These are phyloP conservation scores for Murina feae DNA, from an alignment of 2,113 vertebrate genomes.

Conservation along the genomic window DNA sequence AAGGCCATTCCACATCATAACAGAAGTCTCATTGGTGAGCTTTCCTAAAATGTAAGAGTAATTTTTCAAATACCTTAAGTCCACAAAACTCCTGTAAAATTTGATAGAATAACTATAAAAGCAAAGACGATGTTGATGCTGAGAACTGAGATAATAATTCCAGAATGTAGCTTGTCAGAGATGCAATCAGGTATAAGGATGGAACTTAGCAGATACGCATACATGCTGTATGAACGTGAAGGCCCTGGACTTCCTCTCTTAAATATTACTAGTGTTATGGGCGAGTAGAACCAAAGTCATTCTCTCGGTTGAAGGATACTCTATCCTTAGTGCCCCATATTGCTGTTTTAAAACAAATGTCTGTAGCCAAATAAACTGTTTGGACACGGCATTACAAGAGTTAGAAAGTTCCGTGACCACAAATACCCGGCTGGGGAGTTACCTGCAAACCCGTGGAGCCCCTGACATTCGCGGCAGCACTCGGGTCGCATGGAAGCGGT, in stretches of 20 bases:
- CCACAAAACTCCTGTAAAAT: not conserved
- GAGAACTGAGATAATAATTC: not conserved
- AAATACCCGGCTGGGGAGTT: not conserved
- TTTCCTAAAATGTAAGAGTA: not conserved
- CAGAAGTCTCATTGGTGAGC: not conserved
- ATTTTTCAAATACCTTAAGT: not conserved
- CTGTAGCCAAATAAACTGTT: not conserved
- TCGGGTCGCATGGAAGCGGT: not conserved
- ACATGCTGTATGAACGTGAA: not conserved
- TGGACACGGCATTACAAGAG: not conserved
- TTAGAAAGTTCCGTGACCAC: not conserved
- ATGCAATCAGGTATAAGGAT: not conserved
- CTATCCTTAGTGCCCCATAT: not conserved
- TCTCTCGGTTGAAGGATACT: not conserved
- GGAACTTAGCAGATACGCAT: not conserved
- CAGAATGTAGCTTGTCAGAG: not conserved
- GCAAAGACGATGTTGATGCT: not conserved
- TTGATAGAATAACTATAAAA: not conserved
- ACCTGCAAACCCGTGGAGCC: not conserved
- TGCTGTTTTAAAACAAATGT: not conserved
- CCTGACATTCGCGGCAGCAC: not conserved
- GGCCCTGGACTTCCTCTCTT: not conserved
- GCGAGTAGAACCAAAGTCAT: not conserved
- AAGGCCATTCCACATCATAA: not conserved
- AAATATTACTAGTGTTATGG: not conserved